Base-by-base conservation (phyloP, 2,113 vertebrate genomes). In the Piprites chloris region DNA sequence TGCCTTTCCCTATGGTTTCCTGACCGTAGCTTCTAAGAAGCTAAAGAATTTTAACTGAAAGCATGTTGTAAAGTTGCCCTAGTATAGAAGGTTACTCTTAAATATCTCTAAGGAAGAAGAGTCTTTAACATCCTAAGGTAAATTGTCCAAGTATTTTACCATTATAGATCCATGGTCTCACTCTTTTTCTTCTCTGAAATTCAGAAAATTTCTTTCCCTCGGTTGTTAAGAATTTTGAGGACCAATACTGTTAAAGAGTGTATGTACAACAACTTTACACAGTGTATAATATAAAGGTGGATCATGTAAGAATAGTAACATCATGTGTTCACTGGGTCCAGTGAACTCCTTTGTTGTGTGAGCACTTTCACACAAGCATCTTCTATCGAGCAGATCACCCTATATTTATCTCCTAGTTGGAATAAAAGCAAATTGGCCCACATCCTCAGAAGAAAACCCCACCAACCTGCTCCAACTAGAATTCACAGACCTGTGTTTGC, bases 391-490 rank as follows among this genome's bases (percentile, higher is more conserved):
- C 1, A 81, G 59, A 73, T 69, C 12, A 61, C 5, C 3, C 7
- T 81, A 35, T 42, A 15, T 68, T 80, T 5, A 44, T 65, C 14
- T 90, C 18, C 58, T 26, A 33, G 15, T 7, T 13, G 4, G 24
- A 85, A 87, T 44, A 32, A 76, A 75, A 11, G 5, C 24, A 72
- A 91, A 49, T 58, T 84, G 9, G 6, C 11, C 27, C 24, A 13
- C 0, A 4, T 28, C 16, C 7, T 67, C 81, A 62, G 41, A 27
- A 66, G 61, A 72, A n/a, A 44, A 7, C 0, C 0, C 6, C 13
- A 4, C 6, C 35, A 56, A 4, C 7, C 24, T 61, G 6, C 5
- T 69, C 27, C 32, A 22, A 21, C 37, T 22, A 55, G 30, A 55
- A 46, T 85, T 69, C 20, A 35, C 4, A 73, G n/a, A 68, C 22